Evolutionary conservation across 2,113 vertebrate genomes (phyloP), one percentile per base, ranked within the genome.

Genomic region (Muntiacus reevesi): DNA sequence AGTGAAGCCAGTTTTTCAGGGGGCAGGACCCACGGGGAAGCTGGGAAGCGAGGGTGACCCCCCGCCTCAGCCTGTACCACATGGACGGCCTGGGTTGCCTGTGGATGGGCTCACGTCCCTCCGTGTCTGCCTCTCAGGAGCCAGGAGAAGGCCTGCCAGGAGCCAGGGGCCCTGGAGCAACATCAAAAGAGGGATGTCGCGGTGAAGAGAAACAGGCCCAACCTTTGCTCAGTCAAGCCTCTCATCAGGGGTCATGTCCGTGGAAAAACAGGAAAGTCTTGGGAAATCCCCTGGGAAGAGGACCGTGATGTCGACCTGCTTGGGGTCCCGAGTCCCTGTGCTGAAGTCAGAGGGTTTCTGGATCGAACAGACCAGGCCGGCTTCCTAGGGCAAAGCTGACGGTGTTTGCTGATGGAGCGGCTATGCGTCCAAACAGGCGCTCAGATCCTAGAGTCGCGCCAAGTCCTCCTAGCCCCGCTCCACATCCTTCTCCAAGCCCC

Each of bases 71-170:
- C 27, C 19, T 19, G 0, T 71, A 25, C 81, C 23, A 4, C 23
- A 21, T 2, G n/a, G 5, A 3, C 30, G 1, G 10, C 11, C 47
- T n/a, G 30, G 33, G 6, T 3, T 21, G 17, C 33, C 33, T 23
- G 47, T 21, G 78, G 10, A 13, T 23, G 10, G 12, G 27, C 21
- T 14, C 3, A 13, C 13, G 3, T 54, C 54, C n/a, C 54, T 84
- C 55, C 2, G 6, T 28, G 54, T 27, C 21, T 10, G 33, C 36
- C 71, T n/a, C 40, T 17, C 55, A 5, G 74, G 8, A 47, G 74
- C 55, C 54, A 2, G 28, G 14, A 11, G 71, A 11, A 25, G 28
- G 71, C 28, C 15, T 0, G 0, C 5, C 40, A 6, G 36, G 15
- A 1, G 5, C 79, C n/a, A 11, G n/a, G 7, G 36, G 60, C 60